Evolutionary conservation across 1,140 invertebrate genomes (phyloP), one percentile per base, ranked within the genome.

Genomic region (Trinorchestia longiramus): DNA sequence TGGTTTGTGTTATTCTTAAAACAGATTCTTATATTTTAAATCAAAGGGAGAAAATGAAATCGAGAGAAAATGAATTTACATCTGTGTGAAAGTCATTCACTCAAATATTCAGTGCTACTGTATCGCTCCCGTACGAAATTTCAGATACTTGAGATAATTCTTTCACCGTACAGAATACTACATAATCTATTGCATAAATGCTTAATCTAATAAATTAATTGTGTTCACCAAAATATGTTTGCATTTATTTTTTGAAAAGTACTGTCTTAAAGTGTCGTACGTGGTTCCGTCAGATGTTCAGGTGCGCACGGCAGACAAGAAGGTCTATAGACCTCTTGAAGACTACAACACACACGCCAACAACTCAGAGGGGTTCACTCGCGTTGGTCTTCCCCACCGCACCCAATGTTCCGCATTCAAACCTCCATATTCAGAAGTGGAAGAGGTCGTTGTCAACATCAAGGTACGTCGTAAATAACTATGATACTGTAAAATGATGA

Each of bases 271-370:
- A 77, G 28, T 77, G 47, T 19, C 19, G 6, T 11, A 77, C 41
- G 88, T 42, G 8, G 41, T 43, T 47, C 23, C 41, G 6, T 53
- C 92, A 94, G 92, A 94, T 44, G 40, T 94, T 0, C 92, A 94
- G 44, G 40, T 94, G 43, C 92, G 92, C 8, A 94, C 43, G 36
- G 43, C 43, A 19, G 92, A 94, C 92, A 45, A 45, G 44, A 94
- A 94, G 92, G 44, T 94, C 43, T 94, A 94, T 44, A 8, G 92
- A 47, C 92, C 92, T 15, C 92, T 94, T 1, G 8, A 8, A 8
- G 92, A 94, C 92, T 94, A 94, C 92, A 40, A 43, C 92, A 23
- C 41, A 0, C 43, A 94, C 44, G 92, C 92, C 43, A 94, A 94
- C 92, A 45, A 94, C 92, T 47, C 92, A 15, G 6, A 40, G 11